A percentile compares a stretch with the other conserved stretches of the same genome.
Conservation (phyloP, 2,113 vertebrate genomes). For the Trogon melanurus region DNA sequence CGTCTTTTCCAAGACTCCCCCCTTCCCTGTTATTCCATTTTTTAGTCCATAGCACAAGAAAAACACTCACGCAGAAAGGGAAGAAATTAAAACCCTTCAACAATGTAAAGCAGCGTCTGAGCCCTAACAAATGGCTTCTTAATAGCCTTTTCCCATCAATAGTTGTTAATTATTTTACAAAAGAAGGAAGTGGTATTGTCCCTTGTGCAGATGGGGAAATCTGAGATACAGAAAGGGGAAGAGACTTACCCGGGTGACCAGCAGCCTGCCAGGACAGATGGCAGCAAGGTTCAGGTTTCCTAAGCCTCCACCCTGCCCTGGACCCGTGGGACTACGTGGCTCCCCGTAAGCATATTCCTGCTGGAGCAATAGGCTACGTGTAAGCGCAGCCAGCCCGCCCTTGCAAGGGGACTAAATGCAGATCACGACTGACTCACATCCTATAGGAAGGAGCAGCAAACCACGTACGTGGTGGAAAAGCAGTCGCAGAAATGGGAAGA, state of each 20-base stretch:
- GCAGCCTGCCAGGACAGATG: conserved; percentile 46
- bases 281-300: conserved; percentile 48
- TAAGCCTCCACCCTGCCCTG: conserved; percentile 4
- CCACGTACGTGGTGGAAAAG: not conserved
- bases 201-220: conserved; percentile 22
- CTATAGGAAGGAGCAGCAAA: conserved; percentile 46
- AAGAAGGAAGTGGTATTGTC: conserved; percentile 61
- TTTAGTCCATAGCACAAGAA: not conserved
- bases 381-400: conserved; percentile 11
- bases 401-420: not conserved
- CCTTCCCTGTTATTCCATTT: not conserved
- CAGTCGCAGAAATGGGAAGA: not conserved
- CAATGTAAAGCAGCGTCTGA: conserved; percentile 1
- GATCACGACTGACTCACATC: conserved; percentile 45
- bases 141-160: conserved; percentile 31
- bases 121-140: not conserved
- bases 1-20: not conserved
- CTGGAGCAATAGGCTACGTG: not conserved
- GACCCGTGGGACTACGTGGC: not conserved
- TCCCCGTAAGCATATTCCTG: not conserved
- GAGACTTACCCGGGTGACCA: conserved; percentile 35
- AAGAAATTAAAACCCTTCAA: conserved; percentile 33
- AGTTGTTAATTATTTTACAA: conserved; percentile 47
- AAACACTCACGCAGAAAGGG: not conserved
- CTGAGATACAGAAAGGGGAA: conserved; percentile 39